These are phyloP conservation scores for Tragopan temminckii DNA, from an alignment of 2,797 vertebrate genomes.

Conservation along the genomic window DNA sequence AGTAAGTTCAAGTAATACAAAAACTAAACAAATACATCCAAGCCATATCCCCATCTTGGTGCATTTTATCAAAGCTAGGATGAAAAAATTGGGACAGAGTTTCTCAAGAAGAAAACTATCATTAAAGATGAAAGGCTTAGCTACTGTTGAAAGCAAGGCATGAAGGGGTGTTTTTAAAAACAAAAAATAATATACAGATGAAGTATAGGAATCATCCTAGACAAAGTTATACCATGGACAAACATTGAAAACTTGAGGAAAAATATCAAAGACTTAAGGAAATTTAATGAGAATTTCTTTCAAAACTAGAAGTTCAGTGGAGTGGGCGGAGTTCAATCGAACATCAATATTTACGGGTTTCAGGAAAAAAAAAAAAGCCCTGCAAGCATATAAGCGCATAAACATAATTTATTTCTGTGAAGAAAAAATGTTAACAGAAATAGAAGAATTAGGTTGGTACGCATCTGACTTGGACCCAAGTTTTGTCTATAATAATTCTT, in stretches of 20 bases:
- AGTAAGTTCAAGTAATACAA: slow-evolving; percentile 7
- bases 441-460: neutral
- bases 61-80: slow-evolving; percentile 15
- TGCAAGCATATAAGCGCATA: neutral
- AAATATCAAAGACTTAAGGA: neutral
- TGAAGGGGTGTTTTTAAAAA: neutral
- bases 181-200: neutral
- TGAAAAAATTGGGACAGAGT: slow-evolving; percentile 28
- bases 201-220: neutral
- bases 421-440: neutral
- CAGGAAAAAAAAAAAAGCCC: neutral
- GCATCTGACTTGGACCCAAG: neutral
- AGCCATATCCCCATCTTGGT: neutral
- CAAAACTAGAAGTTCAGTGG: neutral
- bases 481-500: neutral
- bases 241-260: neutral
- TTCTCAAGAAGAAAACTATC: slow-evolving; percentile 36
- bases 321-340: neutral
- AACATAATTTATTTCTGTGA: neutral
- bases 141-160: neutral
- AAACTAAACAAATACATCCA: slow-evolving; percentile 22
- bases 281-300: neutral
- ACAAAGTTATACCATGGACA: neutral
- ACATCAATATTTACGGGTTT: neutral
- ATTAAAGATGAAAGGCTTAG: slow-evolving; percentile 39